Percentiles rank a stretch among this genome's conserved stretches.
phyloP scores from a whole-genome alignment of 1,140 invertebrate species.

The Rhynchophorus ferrugineus region DNA sequence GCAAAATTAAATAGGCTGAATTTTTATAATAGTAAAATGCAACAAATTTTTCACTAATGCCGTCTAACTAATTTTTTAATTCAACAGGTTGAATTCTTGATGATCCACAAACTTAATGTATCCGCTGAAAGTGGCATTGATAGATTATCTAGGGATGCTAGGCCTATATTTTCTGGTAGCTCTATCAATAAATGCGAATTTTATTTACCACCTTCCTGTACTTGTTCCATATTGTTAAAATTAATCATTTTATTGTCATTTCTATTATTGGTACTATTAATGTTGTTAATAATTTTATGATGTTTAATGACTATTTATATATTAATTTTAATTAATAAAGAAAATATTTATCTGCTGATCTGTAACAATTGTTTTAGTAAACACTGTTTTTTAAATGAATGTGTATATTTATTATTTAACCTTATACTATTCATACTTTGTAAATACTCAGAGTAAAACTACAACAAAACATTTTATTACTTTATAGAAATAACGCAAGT shows the following conservation, averaged over 20 bases:
- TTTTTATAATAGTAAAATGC: not conserved
- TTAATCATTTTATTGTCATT: conserved; percentile 19
- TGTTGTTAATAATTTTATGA: conserved; percentile 24
- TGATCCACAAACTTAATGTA: conserved; percentile 21
- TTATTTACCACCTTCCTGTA: conserved; percentile 16
- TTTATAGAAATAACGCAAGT: too few relatives aligned
- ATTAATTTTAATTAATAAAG: conserved; percentile 10
- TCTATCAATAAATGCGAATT: conserved; percentile 14
- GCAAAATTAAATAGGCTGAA: not conserved
- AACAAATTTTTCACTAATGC: not conserved
- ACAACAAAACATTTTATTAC: too few relatives aligned
- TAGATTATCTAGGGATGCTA: conserved; percentile 1
- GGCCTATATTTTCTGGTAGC: conserved; percentile 11
- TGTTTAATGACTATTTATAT: conserved; percentile 17
- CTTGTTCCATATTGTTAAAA: conserved; percentile 21
- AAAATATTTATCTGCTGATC: conserved; percentile 12
- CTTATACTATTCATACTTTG: too few relatives aligned
- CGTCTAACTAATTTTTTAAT: conserved; percentile 8
- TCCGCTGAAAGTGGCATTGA: conserved; percentile 2
- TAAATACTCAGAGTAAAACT: too few relatives aligned
- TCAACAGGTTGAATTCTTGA: conserved; percentile 34
- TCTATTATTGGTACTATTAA: conserved; percentile 22
- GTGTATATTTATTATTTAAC: not conserved
- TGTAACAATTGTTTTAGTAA: conserved; percentile 4
- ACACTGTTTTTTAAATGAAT: conserved; percentile 9